A percentile compares a stretch with the other conserved stretches of the same genome.
Conservation (phyloP, 2,113 vertebrate species). For the Hydrolagus affinis region DNA sequence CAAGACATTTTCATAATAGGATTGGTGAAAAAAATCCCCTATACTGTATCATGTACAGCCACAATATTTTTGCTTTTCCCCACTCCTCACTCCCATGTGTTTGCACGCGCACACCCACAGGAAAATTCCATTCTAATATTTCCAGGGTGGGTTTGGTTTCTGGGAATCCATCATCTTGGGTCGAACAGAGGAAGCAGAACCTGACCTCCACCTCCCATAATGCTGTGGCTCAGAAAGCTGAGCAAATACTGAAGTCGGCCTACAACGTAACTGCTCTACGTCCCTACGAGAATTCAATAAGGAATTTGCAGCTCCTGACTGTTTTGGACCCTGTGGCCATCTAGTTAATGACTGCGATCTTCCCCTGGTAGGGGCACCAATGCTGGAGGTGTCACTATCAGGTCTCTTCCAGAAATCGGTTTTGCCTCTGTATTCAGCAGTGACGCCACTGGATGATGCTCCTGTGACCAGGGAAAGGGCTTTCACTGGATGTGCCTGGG, state of each 20-base stretch:
- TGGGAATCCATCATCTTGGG: slow-evolving; percentile 10
- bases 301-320: not conserved
- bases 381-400: rapidly evolving
- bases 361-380: rapidly evolving
- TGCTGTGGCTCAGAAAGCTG: slow-evolving; percentile 37
- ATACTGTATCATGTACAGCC: too few relatives aligned
- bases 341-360: slow-evolving; percentile 41
- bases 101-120: not conserved
- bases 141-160: slow-evolving; percentile 29
- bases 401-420: not conserved
- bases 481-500: slow-evolving; percentile 37
- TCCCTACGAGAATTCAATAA: not conserved
- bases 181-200: not conserved
- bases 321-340: not conserved
- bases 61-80: too few relatives aligned
- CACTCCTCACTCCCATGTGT: too few relatives aligned
- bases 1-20: too few relatives aligned
- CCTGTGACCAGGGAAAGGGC: slow-evolving; percentile 36
- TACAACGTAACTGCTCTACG: not conserved
- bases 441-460: rapidly evolving
- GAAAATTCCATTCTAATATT: not conserved
- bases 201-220: not conserved
- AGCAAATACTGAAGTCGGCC: slow-evolving; percentile 36
- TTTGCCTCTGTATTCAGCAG: rapidly evolving
- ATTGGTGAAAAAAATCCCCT: too few relatives aligned